phyloP scores from a whole-genome alignment of 1,140 invertebrate species.

The Gonioctena quinquepunctata region DNA sequence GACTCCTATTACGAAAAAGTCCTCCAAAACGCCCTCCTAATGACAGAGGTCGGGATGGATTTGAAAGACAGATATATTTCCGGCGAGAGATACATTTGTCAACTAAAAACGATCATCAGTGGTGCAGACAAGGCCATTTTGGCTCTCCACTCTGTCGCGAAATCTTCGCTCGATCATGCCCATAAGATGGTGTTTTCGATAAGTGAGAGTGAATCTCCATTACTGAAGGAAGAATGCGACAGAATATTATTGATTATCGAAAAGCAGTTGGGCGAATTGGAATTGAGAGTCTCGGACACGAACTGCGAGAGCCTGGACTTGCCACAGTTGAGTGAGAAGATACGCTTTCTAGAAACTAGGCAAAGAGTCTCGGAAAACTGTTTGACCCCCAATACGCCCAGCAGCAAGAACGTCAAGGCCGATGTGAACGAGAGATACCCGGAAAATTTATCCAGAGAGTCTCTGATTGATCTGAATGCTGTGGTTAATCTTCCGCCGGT shows the following conservation, averaged over 20 bases:
- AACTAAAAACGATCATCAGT: slow-evolving; percentile 44
- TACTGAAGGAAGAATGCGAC: slow-evolving; percentile 44
- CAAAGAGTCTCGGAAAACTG: slow-evolving; percentile 35
- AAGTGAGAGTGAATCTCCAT: neutral
- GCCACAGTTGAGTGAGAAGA: slow-evolving; percentile 40
- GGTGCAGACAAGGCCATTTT: slow-evolving; percentile 42
- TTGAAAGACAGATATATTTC: slow-evolving; percentile 44
- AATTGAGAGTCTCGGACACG: slow-evolving; percentile 5
- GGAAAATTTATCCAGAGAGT: slow-evolving; percentile 54
- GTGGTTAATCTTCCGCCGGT: slow-evolving; percentile 54
- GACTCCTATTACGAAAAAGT: slow-evolving; percentile 23
- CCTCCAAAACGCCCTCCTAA: slow-evolving; percentile 49
- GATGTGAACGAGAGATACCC: slow-evolving; percentile 57
- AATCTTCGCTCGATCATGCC: slow-evolving; percentile 44
- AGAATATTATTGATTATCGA: slow-evolving; percentile 45
- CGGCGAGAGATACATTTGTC: slow-evolving; percentile 51
- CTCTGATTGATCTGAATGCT: slow-evolving; percentile 53
- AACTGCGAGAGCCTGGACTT: slow-evolving; percentile 6
- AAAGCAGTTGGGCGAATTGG: slow-evolving; percentile 24
- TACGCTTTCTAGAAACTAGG: slow-evolving; percentile 47
- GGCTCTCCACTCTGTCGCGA: slow-evolving; percentile 40
- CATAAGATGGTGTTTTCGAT: slow-evolving; percentile 36
- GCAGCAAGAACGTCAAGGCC: slow-evolving; percentile 28
- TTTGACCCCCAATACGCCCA: slow-evolving; percentile 29
- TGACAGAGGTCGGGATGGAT: slow-evolving; percentile 53